A percentile compares a stretch with the other conserved stretches of the same genome.
Conservation (phyloP, 1,140 invertebrate genomes). For the Camponotus floridanus region DNA sequence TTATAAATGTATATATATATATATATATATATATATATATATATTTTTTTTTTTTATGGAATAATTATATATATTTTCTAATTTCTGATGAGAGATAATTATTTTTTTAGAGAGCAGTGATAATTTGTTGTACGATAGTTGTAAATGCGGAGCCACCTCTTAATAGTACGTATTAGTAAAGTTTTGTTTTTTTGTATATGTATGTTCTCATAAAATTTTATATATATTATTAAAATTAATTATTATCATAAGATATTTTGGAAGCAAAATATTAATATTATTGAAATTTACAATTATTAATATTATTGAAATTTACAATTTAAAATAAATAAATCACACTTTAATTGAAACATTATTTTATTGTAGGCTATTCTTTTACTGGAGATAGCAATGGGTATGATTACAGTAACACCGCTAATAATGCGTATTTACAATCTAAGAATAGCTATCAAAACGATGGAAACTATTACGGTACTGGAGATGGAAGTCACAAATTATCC, state of each 20-base stretch:
- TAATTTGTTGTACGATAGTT: conserved; percentile 67
- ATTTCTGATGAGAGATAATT: background rate
- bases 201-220: background rate
- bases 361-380: conserved; percentile 54
- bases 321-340: background rate
- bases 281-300: background rate
- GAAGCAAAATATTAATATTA: background rate
- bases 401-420: conserved; percentile 58
- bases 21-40: background rate
- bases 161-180: conserved; percentile 70
- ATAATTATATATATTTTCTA: background rate
- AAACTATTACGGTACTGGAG: conserved; percentile 47
- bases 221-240: background rate
- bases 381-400: conserved; percentile 63
- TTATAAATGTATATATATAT: background rate
- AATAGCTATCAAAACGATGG: conserved; percentile 52
- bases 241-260: background rate
- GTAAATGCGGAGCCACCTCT: conserved; percentile 63
- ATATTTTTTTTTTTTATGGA: too few relatives aligned
- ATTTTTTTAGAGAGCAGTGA: conserved; percentile 71
- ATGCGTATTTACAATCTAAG: conserved; percentile 59
- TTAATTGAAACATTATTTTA: background rate
- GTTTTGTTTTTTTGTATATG: background rate
- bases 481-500: conserved; percentile 23
- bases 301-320: conserved; percentile 3